Conservation (phyloP, 1,140 invertebrate species). For the Heliconius eleuchia region DNA sequence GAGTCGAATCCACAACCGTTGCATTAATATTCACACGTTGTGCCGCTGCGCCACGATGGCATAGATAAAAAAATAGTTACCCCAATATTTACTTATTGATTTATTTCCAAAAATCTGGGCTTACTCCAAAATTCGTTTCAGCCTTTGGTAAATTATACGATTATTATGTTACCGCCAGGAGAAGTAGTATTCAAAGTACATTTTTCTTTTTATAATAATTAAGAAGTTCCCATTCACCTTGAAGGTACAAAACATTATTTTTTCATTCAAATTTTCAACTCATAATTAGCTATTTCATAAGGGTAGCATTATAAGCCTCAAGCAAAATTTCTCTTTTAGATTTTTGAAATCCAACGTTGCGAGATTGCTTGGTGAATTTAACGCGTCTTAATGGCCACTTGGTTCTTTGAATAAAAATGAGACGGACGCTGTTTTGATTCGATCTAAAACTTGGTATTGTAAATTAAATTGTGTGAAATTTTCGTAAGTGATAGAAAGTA, state of each 20-base stretch:
- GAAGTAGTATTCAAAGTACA: slow-evolving; percentile 14
- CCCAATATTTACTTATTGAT: not conserved
- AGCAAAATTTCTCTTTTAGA: slow-evolving; percentile 45
- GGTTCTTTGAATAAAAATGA: slow-evolving; percentile 48
- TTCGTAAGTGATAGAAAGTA: too few species aligned
- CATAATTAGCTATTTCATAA: slow-evolving; percentile 52
- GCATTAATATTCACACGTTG: too few species aligned
- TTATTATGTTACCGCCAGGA: slow-evolving; percentile 18
- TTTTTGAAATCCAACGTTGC: slow-evolving; percentile 46
- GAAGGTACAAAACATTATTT: slow-evolving; percentile 30
- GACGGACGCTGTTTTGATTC: slow-evolving; percentile 36
- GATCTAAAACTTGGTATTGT: slow-evolving; percentile 37
- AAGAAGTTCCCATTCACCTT: slow-evolving; percentile 26
- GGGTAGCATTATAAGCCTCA: slow-evolving; percentile 44
- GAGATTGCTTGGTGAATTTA: slow-evolving; percentile 47
- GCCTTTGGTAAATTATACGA: slow-evolving; percentile 12
- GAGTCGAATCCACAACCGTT: too few species aligned
- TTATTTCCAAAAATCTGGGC: not conserved
- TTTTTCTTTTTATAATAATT: slow-evolving; percentile 22
- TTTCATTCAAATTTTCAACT: slow-evolving; percentile 49
- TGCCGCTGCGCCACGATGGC: too few species aligned
- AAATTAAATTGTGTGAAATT: slow-evolving; percentile 25
- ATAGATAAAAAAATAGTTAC: not conserved
- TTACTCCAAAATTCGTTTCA: not conserved
- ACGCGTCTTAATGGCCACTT: slow-evolving; percentile 46